These are phyloP conservation scores for Mesaphorura yosii DNA, from an alignment of 1,140 invertebrate genomes.

Conservation along the genomic window DNA sequence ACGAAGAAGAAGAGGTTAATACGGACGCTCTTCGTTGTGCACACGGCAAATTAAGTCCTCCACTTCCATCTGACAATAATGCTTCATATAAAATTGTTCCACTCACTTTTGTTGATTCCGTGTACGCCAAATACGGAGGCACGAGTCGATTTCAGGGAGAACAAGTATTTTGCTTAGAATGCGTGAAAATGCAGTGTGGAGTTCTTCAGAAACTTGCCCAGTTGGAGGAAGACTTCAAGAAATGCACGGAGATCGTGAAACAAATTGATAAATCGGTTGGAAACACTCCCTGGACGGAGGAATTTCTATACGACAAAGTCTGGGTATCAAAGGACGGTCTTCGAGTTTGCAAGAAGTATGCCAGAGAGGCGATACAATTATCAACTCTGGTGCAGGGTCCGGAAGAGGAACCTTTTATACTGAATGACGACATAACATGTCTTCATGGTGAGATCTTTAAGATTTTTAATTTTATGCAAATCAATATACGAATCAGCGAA, in stretches of 20 bases:
- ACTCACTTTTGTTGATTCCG: slow-evolving; percentile 29
- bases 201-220: slow-evolving; percentile 3
- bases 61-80: slow-evolving; percentile 8
- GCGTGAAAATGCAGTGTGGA: slow-evolving; percentile 42
- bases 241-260: slow-evolving; percentile 34
- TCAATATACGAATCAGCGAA: no score
- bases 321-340: slow-evolving; percentile 19
- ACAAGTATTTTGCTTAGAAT: slow-evolving; percentile 39
- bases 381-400: slow-evolving; percentile 8
- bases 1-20: slow-evolving; percentile 39
- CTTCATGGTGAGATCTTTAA: slow-evolving; percentile 31
- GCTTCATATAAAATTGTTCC: slow-evolving; percentile 14
- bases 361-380: slow-evolving; percentile 13
- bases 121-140: slow-evolving; percentile 41
- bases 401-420: slow-evolving; percentile 20
- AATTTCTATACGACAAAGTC: slow-evolving; percentile 15
- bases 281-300: slow-evolving; percentile 3
- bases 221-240: slow-evolving; percentile 31
- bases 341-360: slow-evolving; percentile 20
- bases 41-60: slow-evolving; percentile 40
- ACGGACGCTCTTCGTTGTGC: slow-evolving; percentile 41
- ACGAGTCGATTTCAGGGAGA: slow-evolving; percentile 36
- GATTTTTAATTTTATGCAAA: no score
- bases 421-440: slow-evolving; percentile 30
- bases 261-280: slow-evolving; percentile 18